Evolutionary conservation across 2,888 invertebrate species (phyloP).

Genomic region (Microctonus aethiopoides): DNA sequence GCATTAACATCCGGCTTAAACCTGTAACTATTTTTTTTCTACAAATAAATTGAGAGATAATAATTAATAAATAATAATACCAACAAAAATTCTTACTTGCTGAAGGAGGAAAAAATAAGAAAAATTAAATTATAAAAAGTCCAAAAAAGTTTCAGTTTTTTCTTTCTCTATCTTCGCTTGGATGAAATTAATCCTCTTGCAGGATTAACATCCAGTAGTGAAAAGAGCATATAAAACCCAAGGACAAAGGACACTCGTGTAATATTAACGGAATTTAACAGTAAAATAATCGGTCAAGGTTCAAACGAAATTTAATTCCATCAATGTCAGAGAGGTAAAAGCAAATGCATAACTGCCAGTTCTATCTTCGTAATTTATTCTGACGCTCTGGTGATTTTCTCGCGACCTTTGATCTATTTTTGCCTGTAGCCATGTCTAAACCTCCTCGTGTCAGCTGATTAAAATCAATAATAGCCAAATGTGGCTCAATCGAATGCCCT

Average conservation of each 20-base stretch:
- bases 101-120: background rate
- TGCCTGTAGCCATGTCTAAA: constrained; percentile 68
- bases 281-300: background rate
- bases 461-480: constrained; percentile 79
- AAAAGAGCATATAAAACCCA: background rate
- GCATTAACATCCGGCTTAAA: background rate
- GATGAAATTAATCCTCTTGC: background rate
- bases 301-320: background rate
- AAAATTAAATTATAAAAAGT: background rate
- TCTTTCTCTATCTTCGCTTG: background rate
- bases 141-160: background rate
- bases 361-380: constrained; percentile 2
- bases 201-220: constrained; percentile 1
- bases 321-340: background rate
- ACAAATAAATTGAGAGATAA: background rate
- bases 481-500: constrained; percentile 68
- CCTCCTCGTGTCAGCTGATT: constrained; percentile 76
- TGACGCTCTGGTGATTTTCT: constrained; percentile 39
- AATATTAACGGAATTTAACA: background rate
- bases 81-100: no score
- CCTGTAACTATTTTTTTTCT: background rate
- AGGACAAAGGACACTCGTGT: no score
- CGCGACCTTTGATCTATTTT: constrained; percentile 51
- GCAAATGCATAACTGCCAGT: background rate
- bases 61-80: no score